Evolutionary conservation across 2,113 vertebrate genomes (phyloP).

Genomic region (Halichoerus grypus): DNA sequence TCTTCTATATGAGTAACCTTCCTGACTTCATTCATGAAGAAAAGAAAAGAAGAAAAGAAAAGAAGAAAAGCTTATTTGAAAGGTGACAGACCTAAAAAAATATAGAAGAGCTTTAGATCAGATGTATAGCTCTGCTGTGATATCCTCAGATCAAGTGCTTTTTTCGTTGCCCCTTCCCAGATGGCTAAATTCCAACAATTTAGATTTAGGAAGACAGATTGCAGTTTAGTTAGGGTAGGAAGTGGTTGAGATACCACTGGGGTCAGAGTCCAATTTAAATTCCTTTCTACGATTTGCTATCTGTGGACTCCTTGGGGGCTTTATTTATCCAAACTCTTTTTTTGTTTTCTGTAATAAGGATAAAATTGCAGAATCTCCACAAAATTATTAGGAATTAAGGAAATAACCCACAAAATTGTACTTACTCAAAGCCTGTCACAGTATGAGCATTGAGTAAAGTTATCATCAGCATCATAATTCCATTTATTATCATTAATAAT

Average conservation of each 20-base stretch:
- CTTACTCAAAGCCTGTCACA: neutral
- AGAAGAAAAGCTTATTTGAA: neutral
- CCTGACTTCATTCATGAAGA: neutral
- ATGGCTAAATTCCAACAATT: neutral
- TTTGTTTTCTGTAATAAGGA: neutral
- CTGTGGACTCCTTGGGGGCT: neutral
- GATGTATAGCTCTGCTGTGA: neutral
- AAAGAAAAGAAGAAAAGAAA: neutral
- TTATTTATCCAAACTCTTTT: neutral
- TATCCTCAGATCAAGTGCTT: neutral
- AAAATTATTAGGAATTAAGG: neutral
- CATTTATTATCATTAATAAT: neutral
- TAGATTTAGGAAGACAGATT: neutral
- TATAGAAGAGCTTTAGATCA: neutral
- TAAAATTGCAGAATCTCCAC: neutral
- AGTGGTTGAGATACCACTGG: neutral
- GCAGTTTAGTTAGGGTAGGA: neutral
- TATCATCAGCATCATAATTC: neutral
- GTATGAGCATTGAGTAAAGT: neutral
- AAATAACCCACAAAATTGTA: neutral
- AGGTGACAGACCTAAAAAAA: neutral
- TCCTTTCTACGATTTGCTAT: neutral
- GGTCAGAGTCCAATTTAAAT: neutral
- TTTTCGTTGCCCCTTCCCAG: neutral
- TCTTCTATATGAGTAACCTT: neutral